A percentile compares a stretch with the other conserved stretches of the same genome.
These are phyloP conservation scores for Tribolium madens DNA, from an alignment of 1,140 invertebrate species.

Conservation along the genomic window DNA sequence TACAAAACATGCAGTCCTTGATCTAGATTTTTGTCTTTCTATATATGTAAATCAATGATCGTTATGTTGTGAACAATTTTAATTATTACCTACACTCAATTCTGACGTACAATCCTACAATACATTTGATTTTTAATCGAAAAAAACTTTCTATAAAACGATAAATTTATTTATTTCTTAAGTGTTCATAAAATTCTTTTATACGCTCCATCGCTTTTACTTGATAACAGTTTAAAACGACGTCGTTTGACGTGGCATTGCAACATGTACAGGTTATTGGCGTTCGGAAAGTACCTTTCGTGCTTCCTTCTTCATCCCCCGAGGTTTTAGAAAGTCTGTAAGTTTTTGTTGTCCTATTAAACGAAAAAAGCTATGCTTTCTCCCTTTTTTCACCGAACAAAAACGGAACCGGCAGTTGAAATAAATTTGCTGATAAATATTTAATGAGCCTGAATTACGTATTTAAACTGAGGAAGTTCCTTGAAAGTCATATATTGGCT, in stretches of 20 bases:
- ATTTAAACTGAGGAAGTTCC: not conserved
- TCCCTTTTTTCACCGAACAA: slow-evolving; percentile 1
- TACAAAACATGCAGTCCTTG: not conserved
- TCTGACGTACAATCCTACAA: too few relatives aligned
- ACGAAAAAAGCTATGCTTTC: not conserved
- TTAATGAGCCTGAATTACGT: slow-evolving; percentile 2
- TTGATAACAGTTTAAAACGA: not conserved
- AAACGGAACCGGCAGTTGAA: not conserved
- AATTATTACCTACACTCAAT: too few relatives aligned
- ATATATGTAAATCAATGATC: too few relatives aligned
- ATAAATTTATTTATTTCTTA: not conserved
- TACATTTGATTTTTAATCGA: too few relatives aligned
- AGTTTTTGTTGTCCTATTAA: slow-evolving; percentile 22
- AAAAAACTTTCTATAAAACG: not conserved
- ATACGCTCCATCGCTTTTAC: not conserved
- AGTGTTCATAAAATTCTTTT: not conserved
- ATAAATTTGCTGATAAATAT: slow-evolving; percentile 26
- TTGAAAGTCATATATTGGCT: not conserved
- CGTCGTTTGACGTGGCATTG: not conserved
- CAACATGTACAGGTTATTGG: slow-evolving; percentile 7
- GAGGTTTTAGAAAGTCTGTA: slow-evolving; percentile 12
- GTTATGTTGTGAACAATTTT: too few relatives aligned
- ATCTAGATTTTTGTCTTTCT: too few relatives aligned
- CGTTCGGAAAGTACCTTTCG: slow-evolving; percentile 5
- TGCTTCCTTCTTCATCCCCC: not conserved